Base-by-base conservation (phyloP, 53 echinoderm and acorn worm species). In the Actinopyga echinites region DNA sequence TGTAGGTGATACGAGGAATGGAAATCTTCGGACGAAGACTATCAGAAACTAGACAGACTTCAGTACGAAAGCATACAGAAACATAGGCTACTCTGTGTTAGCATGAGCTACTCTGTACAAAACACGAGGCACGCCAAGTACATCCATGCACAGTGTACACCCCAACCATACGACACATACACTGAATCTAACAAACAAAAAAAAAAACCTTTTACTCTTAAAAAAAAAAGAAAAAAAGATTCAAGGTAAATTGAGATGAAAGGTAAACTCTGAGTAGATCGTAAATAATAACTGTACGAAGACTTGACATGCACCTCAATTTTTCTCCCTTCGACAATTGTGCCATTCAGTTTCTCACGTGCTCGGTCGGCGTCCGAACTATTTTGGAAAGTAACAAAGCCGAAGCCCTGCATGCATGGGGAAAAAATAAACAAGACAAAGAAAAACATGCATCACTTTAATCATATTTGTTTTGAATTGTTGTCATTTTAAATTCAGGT, bases 331-430 rank as follows among this genome's bases (percentile, higher is more conserved):
- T 99, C 99, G 94, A 99, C 99, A 90, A 99, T 99, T 67, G 99
- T 93, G 87, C 99, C 99, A 92, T 99, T 99, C 99, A 99, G 94
- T 99, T 99, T 99, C 99, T 99, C 99, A 92, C 99, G 88, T 94
- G 99, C 99, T 93, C 99, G 92, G 94, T 99, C 99, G 87, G 99
- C 99, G 99, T 99, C 99, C 87, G 99, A 99, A 99, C 93, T 99
- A 99, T 88, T 99, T 99, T 99, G 99, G 93, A 99, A 99, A 89
- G 99, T 99, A 92, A 99, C 99, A 99, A 99, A 99, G 92, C 99
- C 99, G 93, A 99, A 99, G 84, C 99, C 99, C 99, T 99, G 99
- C 99, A 99, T 99, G 99, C 99, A 94, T 99, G 93, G 99, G 96
- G 88, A 93, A 91, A 93, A 91, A 91, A 92, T 89, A 91, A 89